phyloP scores from a whole-genome alignment of 2,113 vertebrate species.

The Oxyura jamaicensis region DNA sequence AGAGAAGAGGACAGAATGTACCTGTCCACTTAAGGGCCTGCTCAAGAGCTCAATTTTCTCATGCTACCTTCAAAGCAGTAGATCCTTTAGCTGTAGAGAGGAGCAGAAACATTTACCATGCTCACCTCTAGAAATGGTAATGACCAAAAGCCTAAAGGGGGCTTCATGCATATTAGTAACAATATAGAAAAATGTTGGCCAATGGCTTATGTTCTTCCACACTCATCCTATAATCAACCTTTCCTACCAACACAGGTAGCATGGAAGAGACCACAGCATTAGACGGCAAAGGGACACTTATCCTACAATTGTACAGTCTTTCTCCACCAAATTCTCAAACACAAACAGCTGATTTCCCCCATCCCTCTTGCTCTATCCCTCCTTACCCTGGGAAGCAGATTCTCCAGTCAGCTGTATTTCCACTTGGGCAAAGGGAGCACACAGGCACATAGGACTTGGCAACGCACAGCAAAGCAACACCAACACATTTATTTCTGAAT shows the following conservation, averaged over 20 bases:
- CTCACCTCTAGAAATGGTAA: not conserved
- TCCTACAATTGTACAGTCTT: accelerated
- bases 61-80: not conserved
- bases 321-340: not conserved
- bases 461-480: not conserved
- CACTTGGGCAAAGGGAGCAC: not conserved
- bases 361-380: not conserved
- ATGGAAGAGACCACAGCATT: not conserved
- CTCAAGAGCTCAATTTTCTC: not conserved
- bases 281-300: not conserved
- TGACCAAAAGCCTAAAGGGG: not conserved
- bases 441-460: accelerated
- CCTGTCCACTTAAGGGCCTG: not conserved
- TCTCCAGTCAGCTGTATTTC: accelerated
- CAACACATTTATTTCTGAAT: not conserved
- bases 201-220: accelerated
- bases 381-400: not conserved
- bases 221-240: not conserved
- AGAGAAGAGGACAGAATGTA: not conserved
- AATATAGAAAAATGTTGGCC: not conserved
- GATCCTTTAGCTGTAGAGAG: not conserved
- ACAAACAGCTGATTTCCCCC: not conserved
- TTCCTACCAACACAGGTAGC: not conserved
- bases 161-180: not conserved
- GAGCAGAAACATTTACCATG: not conserved